These are phyloP conservation scores for Megaptera novaeangliae DNA, from an alignment of 2,113 vertebrate species.

Conservation along the genomic window DNA sequence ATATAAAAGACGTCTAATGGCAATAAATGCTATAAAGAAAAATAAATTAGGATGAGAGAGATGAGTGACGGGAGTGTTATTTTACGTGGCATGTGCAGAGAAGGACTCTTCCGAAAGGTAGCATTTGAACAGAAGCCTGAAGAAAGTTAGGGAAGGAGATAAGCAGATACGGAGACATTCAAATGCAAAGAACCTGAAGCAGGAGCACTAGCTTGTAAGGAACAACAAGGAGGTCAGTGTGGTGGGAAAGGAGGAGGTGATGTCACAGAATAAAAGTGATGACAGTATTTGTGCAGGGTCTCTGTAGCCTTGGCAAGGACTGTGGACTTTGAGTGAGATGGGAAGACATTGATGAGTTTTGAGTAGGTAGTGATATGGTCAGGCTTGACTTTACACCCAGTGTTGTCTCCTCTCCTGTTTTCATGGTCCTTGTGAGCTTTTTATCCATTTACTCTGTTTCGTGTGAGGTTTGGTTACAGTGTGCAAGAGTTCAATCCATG, in stretches of 20 bases:
- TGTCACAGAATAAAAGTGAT: not conserved
- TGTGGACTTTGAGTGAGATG: not conserved
- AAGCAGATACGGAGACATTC: not conserved
- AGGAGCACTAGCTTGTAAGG: not conserved
- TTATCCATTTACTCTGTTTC: not conserved
- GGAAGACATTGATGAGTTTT: not conserved
- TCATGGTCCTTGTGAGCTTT: not conserved
- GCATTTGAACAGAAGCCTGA: not conserved
- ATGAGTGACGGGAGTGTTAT: not conserved
- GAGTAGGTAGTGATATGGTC: not conserved
- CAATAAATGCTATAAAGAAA: not conserved
- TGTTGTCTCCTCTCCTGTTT: not conserved
- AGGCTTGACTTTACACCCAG: not conserved
- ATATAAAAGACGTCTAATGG: not conserved
- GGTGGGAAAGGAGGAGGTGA: not conserved
- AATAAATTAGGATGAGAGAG: not conserved
- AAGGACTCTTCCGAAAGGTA: not conserved
- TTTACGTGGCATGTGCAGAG: not conserved
- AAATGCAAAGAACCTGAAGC: not conserved
- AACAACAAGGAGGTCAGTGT: not conserved
- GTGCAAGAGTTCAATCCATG: not conserved
- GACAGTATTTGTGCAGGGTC: not conserved
- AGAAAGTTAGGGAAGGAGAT: not conserved
- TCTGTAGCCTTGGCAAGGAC: not conserved
- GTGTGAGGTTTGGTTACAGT: not conserved